phyloP scores from a whole-genome alignment of 2,113 vertebrate genomes.

The Theristicus caerulescens region DNA sequence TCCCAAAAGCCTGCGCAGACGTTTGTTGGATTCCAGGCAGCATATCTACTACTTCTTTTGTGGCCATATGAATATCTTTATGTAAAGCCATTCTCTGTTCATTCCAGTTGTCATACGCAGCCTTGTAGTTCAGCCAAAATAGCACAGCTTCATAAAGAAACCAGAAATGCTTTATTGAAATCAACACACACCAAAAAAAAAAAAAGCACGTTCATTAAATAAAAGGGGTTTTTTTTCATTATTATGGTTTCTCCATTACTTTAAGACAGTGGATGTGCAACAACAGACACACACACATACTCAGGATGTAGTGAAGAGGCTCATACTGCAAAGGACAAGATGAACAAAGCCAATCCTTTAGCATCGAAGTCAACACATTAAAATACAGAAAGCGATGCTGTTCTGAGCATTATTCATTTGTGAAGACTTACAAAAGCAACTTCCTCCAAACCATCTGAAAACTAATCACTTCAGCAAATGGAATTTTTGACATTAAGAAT shows the following conservation, averaged over 20 bases:
- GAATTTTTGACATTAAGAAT: neutral
- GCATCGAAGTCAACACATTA: neutral
- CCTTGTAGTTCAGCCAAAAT: conserved; percentile 99
- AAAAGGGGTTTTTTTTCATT: neutral
- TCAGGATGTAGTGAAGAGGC: neutral
- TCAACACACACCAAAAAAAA: neutral
- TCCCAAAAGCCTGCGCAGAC: conserved; percentile 95
- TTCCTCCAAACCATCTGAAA: neutral
- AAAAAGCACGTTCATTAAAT: neutral
- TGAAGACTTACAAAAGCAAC: neutral
- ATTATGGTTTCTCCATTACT: neutral
- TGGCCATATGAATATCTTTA: conserved; percentile 97
- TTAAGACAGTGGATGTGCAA: neutral
- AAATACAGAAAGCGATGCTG: neutral
- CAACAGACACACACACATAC: neutral
- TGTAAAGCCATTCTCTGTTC: conserved; percentile 95
- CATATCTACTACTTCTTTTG: conserved; percentile 97
- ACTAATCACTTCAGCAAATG: neutral
- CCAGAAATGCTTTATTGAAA: neutral
- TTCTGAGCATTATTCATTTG: neutral
- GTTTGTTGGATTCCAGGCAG: conserved; percentile 97
- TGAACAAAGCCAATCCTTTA: neutral
- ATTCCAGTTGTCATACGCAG: conserved; percentile 98
- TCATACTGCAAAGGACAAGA: neutral
- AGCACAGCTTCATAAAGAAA: conserved; percentile 85